phyloP scores from a whole-genome alignment of 2,797 vertebrate species.

The Pteronotus mesoamericanus region DNA sequence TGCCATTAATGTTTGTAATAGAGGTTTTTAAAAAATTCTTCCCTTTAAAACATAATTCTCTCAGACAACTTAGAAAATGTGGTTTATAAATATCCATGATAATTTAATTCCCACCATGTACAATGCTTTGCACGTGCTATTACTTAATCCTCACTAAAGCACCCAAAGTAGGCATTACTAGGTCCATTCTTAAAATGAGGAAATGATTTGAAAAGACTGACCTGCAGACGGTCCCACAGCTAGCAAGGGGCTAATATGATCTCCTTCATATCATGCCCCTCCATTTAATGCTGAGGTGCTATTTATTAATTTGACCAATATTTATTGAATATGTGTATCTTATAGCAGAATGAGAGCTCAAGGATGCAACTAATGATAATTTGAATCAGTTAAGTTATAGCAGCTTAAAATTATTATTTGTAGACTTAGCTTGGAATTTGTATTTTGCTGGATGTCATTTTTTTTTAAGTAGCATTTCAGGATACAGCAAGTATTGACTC shows the following conservation, averaged over 20 bases:
- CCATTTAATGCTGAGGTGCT: not conserved
- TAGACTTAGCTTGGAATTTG: not conserved
- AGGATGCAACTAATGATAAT: not conserved
- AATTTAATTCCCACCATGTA: not conserved
- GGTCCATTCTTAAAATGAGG: not conserved
- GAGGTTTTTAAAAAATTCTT: not conserved
- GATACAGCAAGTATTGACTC: not conserved
- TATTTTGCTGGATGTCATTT: not conserved
- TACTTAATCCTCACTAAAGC: not conserved
- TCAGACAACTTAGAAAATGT: not conserved
- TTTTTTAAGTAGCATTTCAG: not conserved
- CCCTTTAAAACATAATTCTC: not conserved
- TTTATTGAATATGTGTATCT: not conserved
- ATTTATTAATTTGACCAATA: not conserved
- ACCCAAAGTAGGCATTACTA: not conserved
- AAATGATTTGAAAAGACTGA: not conserved
- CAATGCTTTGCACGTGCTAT: not conserved
- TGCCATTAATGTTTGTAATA: not conserved
- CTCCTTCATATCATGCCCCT: not conserved
- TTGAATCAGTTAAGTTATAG: not conserved
- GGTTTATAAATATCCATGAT: not conserved
- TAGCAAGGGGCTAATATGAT: not conserved
- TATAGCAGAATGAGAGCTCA: not conserved
- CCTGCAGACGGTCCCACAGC: not conserved
- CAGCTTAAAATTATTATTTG: slow-evolving; percentile 5